A percentile compares a stretch with the other conserved stretches of the same genome.
These are phyloP conservation scores for Cherax quadricarinatus DNA, from an alignment of 1,140 invertebrate genomes.

Conservation along the genomic window DNA sequence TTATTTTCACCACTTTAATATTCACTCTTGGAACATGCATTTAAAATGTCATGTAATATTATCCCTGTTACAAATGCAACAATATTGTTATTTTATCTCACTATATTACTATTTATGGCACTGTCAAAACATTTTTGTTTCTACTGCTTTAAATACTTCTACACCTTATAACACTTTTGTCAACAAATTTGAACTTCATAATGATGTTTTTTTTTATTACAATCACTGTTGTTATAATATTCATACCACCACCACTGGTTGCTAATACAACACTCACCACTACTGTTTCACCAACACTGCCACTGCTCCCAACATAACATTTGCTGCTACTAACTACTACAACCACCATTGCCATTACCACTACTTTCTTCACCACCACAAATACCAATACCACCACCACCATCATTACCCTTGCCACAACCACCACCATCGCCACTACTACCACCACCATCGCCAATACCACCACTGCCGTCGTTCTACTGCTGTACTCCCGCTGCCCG, in stretches of 20 bases:
- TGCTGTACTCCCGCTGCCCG: constrained; percentile 62
- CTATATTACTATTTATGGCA: constrained; percentile 25
- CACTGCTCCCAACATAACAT: background rate
- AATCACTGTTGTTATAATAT: too few species aligned
- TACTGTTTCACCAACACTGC: background rate
- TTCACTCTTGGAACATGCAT: too few species aligned
- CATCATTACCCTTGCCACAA: background rate
- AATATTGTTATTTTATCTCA: constrained; percentile 8
- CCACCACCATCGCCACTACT: constrained; percentile 21
- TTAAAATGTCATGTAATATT: background rate
- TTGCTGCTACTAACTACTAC: background rate
- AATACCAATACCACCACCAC: background rate
- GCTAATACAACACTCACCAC: background rate
- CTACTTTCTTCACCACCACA: background rate
- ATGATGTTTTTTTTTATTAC: background rate
- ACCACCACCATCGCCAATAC: constrained; percentile 45
- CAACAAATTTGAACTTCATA: background rate
- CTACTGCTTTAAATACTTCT: background rate
- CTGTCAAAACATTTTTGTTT: constrained; percentile 12
- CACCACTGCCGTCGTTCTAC: constrained; percentile 50
- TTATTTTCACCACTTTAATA: constrained; percentile 7
- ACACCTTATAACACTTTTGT: constrained; percentile 2
- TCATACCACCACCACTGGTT: too few species aligned
- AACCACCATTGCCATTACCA: background rate
- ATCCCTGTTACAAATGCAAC: background rate